Conservation (phyloP, 2,797 vertebrate genomes). For the Sylvia borin region DNA sequence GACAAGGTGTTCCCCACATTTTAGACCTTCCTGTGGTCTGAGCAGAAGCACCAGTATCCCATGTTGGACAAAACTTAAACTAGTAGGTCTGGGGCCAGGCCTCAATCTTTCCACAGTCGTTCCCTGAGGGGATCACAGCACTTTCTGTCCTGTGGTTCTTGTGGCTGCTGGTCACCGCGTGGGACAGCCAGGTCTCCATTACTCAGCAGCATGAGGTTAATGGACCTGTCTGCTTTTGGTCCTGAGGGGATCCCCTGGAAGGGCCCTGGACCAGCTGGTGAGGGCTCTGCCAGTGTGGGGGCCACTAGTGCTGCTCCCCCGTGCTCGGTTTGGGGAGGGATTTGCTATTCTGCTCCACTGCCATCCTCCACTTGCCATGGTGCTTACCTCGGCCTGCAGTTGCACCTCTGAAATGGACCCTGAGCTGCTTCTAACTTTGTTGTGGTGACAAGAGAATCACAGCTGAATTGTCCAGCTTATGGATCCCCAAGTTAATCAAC, state of each 20-base stretch:
- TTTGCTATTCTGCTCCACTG: rapidly evolving
- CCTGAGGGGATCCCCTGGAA: too few relatives aligned
- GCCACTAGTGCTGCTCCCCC: neutral
- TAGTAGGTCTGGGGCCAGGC: neutral
- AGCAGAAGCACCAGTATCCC: neutral
- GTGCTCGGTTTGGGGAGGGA: rapidly evolving
- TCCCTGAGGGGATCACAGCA: rapidly evolving
- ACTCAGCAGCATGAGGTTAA: rapidly evolving
- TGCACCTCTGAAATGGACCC: rapidly evolving
- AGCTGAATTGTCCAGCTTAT: neutral
- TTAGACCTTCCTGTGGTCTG: neutral
- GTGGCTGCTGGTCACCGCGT: rapidly evolving
- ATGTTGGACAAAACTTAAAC: neutral
- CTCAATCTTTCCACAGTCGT: neutral
- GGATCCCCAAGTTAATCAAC: neutral
- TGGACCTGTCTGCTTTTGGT: neutral
- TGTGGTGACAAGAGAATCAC: neutral
- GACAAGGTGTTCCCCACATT: neutral
- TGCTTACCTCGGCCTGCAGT: neutral
- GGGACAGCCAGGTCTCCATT: rapidly evolving
- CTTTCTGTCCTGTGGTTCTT: rapidly evolving
- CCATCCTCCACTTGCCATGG: neutral
- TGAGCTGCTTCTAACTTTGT: neutral
- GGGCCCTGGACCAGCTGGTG: neutral
- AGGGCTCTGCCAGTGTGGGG: neutral